Conservation (phyloP, 2,888 invertebrate genomes). For the Didymodactylos carnosus region DNA sequence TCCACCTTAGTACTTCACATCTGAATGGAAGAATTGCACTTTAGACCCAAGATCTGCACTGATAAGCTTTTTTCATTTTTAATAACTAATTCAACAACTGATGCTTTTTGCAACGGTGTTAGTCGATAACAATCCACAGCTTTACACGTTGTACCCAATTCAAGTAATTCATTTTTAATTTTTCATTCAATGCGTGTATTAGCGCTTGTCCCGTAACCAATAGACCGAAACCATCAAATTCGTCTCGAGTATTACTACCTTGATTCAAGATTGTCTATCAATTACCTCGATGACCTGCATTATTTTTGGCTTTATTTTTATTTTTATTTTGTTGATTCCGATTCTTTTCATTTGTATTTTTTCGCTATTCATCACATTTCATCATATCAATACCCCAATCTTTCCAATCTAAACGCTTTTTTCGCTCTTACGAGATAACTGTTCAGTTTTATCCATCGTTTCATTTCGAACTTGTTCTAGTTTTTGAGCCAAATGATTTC, state of each 20-base stretch:
- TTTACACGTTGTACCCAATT: constrained; percentile 42
- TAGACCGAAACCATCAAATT: constrained; percentile 50
- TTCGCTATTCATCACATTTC: background rate
- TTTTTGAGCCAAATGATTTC: constrained; percentile 32
- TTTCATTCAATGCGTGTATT: constrained; percentile 9
- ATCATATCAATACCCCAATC: background rate
- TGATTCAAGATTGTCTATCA: background rate
- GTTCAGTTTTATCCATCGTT: background rate
- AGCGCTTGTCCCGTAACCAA: constrained; percentile 91
- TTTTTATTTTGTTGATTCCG: too few species aligned
- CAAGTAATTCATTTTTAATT: background rate
- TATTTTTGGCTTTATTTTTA: background rate
- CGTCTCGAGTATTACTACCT: background rate
- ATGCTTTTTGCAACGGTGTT: constrained; percentile 89
- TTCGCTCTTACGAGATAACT: background rate
- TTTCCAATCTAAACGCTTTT: background rate
- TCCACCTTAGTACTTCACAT: too few species aligned
- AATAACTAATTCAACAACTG: constrained; percentile 91
- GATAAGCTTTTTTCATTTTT: constrained; percentile 59
- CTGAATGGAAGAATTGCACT: too few species aligned
- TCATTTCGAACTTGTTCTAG: background rate
- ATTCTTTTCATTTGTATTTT: background rate
- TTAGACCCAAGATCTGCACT: too few species aligned
- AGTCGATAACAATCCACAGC: constrained; percentile 74
- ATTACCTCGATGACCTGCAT: background rate